These are phyloP conservation scores for Sebastes minor DNA, from an alignment of 2,797 vertebrate genomes.

Conservation along the genomic window DNA sequence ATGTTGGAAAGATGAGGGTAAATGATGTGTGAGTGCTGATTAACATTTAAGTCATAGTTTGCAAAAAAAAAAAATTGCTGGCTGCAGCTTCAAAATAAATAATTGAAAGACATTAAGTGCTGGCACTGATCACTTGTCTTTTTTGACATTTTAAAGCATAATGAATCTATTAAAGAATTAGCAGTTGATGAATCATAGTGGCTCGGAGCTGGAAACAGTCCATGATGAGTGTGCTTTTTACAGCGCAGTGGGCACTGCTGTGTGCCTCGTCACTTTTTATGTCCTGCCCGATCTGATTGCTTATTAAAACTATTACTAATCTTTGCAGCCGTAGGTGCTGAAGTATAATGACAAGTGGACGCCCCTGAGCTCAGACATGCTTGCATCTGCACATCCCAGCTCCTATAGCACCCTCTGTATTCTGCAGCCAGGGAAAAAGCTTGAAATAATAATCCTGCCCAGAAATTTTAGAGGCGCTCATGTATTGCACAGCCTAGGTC, in stretches of 20 bases:
- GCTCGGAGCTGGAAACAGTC: background rate
- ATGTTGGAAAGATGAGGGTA: background rate
- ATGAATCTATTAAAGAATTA: background rate
- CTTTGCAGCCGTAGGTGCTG: background rate
- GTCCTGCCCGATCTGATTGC: background rate
- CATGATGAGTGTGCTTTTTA: background rate
- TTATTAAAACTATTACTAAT: background rate
- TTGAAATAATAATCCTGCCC: conserved; percentile 51
- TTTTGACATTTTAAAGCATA: background rate
- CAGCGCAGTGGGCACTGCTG: too few relatives aligned
- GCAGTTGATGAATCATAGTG: background rate
- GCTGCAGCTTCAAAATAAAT: background rate
- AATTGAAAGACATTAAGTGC: background rate
- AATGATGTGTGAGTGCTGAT: background rate
- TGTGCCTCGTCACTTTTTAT: background rate
- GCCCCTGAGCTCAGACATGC: conserved; percentile 19
- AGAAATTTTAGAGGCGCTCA: conserved; percentile 49
- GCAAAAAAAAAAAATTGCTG: background rate
- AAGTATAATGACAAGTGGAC: background rate
- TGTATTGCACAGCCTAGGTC: conserved; percentile 40
- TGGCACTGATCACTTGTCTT: background rate
- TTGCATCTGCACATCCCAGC: conserved; percentile 43
- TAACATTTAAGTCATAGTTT: background rate
- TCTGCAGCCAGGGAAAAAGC: conserved; percentile 29
- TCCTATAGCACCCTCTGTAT: background rate